A percentile compares a stretch with the other conserved stretches of the same genome.
Conservation (phyloP, 2,888 invertebrate genomes). For the Habroteleia sp. region DNA sequence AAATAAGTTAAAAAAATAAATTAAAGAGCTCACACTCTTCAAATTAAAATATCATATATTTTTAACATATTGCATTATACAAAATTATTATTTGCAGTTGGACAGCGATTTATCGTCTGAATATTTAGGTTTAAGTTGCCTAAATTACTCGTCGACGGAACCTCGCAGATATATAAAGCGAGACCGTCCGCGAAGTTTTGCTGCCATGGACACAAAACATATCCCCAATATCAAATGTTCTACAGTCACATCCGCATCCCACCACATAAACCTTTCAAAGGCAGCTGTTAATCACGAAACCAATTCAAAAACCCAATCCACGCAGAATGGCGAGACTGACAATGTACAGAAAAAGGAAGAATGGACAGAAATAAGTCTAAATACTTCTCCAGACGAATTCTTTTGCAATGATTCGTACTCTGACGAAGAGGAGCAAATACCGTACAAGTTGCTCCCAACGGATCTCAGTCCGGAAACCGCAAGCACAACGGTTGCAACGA, state of each 20-base stretch:
- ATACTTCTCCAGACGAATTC: slow-evolving; percentile 86
- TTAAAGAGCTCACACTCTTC: no score
- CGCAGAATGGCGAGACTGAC: slow-evolving; percentile 62
- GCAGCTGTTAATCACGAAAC: slow-evolving; percentile 69
- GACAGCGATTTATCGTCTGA: slow-evolving; percentile 75
- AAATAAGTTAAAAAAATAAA: no score
- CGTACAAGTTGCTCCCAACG: slow-evolving; percentile 80
- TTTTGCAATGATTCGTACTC: slow-evolving; percentile 83
- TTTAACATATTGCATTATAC: no score
- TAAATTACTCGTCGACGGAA: slow-evolving; percentile 77
- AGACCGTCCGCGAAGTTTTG: slow-evolving; percentile 76
- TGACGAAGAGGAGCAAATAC: slow-evolving; percentile 81
- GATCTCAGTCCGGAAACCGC: slow-evolving; percentile 74
- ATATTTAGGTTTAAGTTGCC: slow-evolving; percentile 74
- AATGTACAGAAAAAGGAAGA: slow-evolving; percentile 82
- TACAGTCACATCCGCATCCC: slow-evolving; percentile 73
- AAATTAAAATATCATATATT: no score
- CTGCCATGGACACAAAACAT: slow-evolving; percentile 73
- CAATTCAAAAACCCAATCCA: slow-evolving; percentile 71
- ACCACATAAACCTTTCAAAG: slow-evolving; percentile 73
- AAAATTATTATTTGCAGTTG: slow-evolving; percentile 69
- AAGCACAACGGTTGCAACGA: slow-evolving; percentile 50
- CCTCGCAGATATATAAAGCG: slow-evolving; percentile 79
- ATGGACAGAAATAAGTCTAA: slow-evolving; percentile 88
- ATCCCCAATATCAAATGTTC: slow-evolving; percentile 69